A percentile compares a stretch with the other conserved stretches of the same genome.
Evolutionary conservation across 2,113 vertebrate species (phyloP).

Genomic region (Manacus vitellinus): DNA sequence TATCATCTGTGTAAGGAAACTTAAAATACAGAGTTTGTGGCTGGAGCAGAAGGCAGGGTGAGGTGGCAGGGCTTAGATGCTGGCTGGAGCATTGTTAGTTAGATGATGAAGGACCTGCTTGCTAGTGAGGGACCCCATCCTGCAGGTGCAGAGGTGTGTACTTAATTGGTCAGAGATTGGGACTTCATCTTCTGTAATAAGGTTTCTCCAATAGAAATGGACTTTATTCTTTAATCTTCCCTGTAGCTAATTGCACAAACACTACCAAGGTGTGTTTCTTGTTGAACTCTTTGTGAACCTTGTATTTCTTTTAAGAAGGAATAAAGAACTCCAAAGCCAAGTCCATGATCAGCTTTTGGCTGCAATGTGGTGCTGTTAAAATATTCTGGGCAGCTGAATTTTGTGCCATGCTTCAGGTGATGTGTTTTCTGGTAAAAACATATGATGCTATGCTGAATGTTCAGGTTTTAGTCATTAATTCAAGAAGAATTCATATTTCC

Average conservation of each 20-base stretch:
- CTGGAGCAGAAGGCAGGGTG: neutral
- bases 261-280: neutral
- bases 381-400: neutral
- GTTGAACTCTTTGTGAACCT: neutral
- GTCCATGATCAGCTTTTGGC: neutral
- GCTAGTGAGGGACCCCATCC: neutral
- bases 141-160: neutral
- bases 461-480: neutral
- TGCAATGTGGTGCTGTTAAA: neutral
- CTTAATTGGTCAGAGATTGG: neutral
- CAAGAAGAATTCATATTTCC: neutral
- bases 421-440: neutral
- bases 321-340: neutral
- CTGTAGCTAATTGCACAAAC: neutral
- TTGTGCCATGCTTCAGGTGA: neutral
- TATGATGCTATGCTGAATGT: neutral
- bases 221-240: accelerated
- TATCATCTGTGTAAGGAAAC: neutral
- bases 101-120: neutral
- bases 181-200: neutral
- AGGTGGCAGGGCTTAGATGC: neutral
- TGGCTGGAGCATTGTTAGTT: neutral
- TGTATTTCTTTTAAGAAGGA: neutral
- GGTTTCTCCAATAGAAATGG: neutral
- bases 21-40: neutral